phyloP scores from a whole-genome alignment of 2,888 invertebrate genomes.

The Limenitis camilla region DNA sequence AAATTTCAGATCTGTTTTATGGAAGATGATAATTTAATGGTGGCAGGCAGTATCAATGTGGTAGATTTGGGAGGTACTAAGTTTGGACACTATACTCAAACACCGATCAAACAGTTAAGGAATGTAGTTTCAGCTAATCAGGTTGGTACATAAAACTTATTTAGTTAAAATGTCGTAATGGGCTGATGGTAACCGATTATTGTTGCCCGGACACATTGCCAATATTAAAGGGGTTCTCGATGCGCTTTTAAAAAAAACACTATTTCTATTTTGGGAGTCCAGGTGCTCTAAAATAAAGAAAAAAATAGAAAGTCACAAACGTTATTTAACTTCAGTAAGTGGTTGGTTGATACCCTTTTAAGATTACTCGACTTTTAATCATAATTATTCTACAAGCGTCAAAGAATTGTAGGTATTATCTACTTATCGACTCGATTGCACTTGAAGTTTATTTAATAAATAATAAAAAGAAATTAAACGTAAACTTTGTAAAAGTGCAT shows the following conservation, averaged over 20 bases:
- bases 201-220: no score
- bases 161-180: neutral
- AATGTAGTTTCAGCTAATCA: constrained; percentile 46
- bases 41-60: constrained; percentile 53
- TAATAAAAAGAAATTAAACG: no score
- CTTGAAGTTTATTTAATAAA: no score
- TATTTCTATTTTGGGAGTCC: no score
- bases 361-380: neutral
- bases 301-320: neutral
- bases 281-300: constrained; percentile 2
- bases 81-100: constrained; percentile 55
- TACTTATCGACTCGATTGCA: no score
- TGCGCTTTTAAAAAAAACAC: no score
- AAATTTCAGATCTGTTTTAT: constrained; percentile 47
- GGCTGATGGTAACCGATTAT: no score
- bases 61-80: constrained; percentile 61
- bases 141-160: constrained; percentile 27
- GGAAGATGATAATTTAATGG: constrained; percentile 65
- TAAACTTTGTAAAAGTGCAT: no score
- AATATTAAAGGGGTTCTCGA: no score
- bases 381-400: neutral
- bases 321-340: neutral
- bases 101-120: constrained; percentile 60
- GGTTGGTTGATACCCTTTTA: neutral
- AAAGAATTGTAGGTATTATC: no score